phyloP scores from a whole-genome alignment of 2,888 invertebrate genomes.

The Drosophila stalkeri region DNA sequence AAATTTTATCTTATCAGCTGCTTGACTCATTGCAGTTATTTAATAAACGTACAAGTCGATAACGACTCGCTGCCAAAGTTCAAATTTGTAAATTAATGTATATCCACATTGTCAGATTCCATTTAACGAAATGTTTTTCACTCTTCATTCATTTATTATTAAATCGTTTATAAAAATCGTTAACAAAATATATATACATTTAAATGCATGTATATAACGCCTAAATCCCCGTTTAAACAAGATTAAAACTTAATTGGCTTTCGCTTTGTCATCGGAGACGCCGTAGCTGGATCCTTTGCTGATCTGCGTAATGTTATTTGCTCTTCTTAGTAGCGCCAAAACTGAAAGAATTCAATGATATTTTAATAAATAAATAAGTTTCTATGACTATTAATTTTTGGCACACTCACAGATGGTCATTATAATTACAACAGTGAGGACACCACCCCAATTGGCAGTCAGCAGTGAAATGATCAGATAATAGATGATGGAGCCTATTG shows the following conservation, averaged over 20 bases:
- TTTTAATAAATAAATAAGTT: not conserved
- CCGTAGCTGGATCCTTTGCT: conserved; percentile 62
- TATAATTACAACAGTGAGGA: conserved; percentile 23
- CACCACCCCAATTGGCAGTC: conserved; percentile 54
- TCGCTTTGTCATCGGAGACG: conserved; percentile 23
- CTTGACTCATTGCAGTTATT: conserved; percentile 33
- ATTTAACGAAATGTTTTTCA: not conserved
- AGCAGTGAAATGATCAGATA: conserved; percentile 51
- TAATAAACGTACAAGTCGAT: conserved; percentile 4
- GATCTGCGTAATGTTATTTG: conserved; percentile 56
- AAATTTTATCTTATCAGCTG: conserved; percentile 41
- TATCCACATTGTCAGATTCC: not conserved
- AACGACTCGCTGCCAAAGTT: conserved; percentile 29
- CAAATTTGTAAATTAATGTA: conserved; percentile 1
- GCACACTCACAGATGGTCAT: conserved; percentile 43
- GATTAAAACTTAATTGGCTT: conserved; percentile 27
- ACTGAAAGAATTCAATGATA: conserved; percentile 34
- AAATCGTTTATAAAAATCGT: conserved; percentile 19
- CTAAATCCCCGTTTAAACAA: conserved; percentile 2
- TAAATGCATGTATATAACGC: conserved; percentile 14
- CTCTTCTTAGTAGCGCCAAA: conserved; percentile 41
- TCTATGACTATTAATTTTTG: too few species aligned
- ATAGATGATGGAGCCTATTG: conserved; percentile 35
- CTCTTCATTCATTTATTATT: conserved; percentile 34
- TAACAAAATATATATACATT: conserved; percentile 3